Conservation (phyloP, 2,797 vertebrate genomes). For the Amazonetta brasiliensis region DNA sequence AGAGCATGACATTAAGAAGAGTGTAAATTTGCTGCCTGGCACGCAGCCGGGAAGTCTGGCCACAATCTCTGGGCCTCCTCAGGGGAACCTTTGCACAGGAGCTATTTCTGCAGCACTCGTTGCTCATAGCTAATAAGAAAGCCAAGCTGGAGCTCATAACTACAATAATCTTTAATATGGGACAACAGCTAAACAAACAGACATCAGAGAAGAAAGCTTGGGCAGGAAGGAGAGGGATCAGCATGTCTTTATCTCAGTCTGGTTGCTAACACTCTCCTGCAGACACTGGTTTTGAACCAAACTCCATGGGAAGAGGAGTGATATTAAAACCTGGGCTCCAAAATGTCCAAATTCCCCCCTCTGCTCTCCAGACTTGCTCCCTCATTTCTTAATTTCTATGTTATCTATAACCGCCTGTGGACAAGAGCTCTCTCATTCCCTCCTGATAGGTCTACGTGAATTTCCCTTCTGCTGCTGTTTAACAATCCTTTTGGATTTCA, state of each 20-base stretch:
- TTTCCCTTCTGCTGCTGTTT: neutral
- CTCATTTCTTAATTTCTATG: accelerated
- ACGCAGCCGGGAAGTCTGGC: neutral
- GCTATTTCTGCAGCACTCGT: neutral
- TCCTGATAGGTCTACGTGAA: accelerated
- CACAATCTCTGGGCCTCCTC: accelerated
- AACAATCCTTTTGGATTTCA: too few species aligned
- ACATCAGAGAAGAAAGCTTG: accelerated
- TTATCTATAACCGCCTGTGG: neutral
- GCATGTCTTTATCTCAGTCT: accelerated
- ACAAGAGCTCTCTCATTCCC: neutral
- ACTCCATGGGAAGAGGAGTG: neutral
- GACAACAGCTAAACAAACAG: neutral
- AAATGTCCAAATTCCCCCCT: accelerated
- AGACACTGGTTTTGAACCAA: neutral
- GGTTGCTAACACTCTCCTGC: accelerated
- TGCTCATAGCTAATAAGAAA: neutral
- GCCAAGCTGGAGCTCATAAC: neutral
- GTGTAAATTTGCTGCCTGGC: neutral
- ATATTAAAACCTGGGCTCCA: neutral
- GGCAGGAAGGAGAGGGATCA: neutral
- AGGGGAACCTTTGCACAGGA: neutral
- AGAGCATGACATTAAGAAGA: neutral
- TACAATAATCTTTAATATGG: neutral
- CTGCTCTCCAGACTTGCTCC: neutral